Percentiles rank a stretch among this genome's conserved stretches.
These are phyloP conservation scores for Quadroppia sp. DNA, from an alignment of 2,888 invertebrate species.

Conservation along the genomic window DNA sequence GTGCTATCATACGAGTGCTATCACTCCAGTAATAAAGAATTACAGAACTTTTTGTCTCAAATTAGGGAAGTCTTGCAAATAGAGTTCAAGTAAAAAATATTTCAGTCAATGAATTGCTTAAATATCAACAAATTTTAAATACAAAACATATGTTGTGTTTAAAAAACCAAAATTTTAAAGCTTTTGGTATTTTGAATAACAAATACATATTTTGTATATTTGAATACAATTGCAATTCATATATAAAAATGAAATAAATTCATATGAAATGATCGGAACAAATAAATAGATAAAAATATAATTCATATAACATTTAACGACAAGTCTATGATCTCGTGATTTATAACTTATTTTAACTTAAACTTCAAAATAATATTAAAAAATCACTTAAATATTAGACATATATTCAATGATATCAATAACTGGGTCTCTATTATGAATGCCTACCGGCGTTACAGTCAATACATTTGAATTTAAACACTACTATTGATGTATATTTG, in stretches of 20 bases:
- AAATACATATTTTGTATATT: not conserved
- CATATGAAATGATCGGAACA: no score
- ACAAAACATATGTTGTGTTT: slow-evolving; percentile 27
- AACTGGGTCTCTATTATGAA: not conserved
- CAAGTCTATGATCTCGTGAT: not conserved
- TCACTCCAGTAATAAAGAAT: slow-evolving; percentile 6
- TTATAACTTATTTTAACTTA: not conserved
- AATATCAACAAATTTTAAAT: slow-evolving; percentile 33
- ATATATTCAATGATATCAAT: slow-evolving; percentile 9
- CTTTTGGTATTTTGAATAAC: not conserved
- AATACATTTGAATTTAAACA: not conserved
- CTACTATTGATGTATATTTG: slow-evolving; percentile 8
- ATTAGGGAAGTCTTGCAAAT: slow-evolving; percentile 7
- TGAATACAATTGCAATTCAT: not conserved
- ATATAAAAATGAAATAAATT: no score
- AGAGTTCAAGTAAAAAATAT: not conserved
- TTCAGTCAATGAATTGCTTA: slow-evolving; percentile 28
- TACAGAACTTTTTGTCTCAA: not conserved
- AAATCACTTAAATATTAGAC: not conserved
- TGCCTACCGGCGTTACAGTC: not conserved
- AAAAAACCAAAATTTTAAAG: not conserved
- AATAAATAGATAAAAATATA: no score
- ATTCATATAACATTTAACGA: no score
- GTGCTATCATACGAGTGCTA: not conserved
- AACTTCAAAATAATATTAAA: not conserved